Base-by-base conservation (phyloP, 1,140 invertebrate species). In the Macrocentrus cingulum region DNA sequence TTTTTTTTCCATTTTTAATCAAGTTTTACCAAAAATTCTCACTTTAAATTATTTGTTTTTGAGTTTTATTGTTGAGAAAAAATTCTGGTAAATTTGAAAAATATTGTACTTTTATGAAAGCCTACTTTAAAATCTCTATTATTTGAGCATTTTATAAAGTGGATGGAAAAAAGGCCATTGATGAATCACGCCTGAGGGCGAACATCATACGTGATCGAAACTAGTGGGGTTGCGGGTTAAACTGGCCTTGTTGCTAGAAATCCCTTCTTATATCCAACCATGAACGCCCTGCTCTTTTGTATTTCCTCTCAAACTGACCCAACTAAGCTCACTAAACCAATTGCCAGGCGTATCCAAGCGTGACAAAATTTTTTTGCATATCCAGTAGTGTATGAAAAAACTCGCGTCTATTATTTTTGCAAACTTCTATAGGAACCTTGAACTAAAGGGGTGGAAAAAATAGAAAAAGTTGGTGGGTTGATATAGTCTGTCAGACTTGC, bases 171-270 rank as follows among this genome's bases (percentile, higher is more conserved):
- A 48, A 45, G 19, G 19, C 22, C 19, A 22, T 48, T 34, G 46
- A 37, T 51, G 32, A 51, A 51, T 51, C 49, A 51, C 32, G 49
- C 32, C 49, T 36, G 25, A 37, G 49, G 70, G 70, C 62, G 66
- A 71, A 67, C 66, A 55, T 63, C 70, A 74, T 75, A 75, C 72
- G 72, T 73, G 70, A 75, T 71, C 66, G 68, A 64, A 57, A 64
- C 49, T 61, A 59, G 60, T 66, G 63, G 72, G 72, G 71, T 68
- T 59, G 66, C 19, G 57, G 61, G 60, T 60, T 44, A 65, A 74
- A 75, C 73, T 73, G 67, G 72, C 66, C 71, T 73, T 72, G 67
- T 75, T 75, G 68, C 64, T 49, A 44, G 57, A 25, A 51, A 51
- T 51, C 55, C 65, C 67, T 66, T 56, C 36, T 66, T 70, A 23